Evolutionary conservation across 2,797 vertebrate species (phyloP).

Genomic region (Spheniscus humboldti): DNA sequence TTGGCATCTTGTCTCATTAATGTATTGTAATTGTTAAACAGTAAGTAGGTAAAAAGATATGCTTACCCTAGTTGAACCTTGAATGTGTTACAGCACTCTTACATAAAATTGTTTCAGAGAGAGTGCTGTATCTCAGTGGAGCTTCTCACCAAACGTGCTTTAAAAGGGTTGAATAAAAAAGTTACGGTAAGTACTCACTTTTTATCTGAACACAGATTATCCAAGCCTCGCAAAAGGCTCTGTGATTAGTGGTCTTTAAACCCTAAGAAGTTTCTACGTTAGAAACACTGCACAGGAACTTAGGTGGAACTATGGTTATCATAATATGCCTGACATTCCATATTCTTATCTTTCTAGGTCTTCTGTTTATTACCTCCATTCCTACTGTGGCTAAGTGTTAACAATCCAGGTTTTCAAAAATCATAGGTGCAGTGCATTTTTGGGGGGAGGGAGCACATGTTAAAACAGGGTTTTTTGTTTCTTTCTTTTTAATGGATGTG

Average conservation of each 20-base stretch:
- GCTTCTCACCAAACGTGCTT: not conserved
- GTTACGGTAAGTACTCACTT: not conserved
- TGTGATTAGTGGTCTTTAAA: not conserved
- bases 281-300: not conserved
- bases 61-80: not conserved
- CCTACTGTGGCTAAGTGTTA: not conserved
- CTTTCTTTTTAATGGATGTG: fast-evolving
- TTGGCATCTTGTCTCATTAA: not conserved
- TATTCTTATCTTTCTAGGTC: not conserved
- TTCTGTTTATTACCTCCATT: not conserved
- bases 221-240: not conserved
- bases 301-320: not conserved
- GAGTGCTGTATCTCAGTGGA: not conserved
- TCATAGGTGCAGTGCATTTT: not conserved
- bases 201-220: not conserved
- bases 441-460: no score
- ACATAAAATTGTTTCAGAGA: not conserved
- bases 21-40: not conserved
- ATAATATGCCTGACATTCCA: not conserved
- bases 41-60: not conserved
- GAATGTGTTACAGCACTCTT: not conserved
- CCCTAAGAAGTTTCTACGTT: not conserved
- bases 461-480: not conserved
- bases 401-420: not conserved
- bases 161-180: not conserved